Percentiles rank a stretch among this genome's conserved stretches.
phyloP scores from a whole-genome alignment of 2,113 vertebrate species.

The Actenoides hombroni region DNA sequence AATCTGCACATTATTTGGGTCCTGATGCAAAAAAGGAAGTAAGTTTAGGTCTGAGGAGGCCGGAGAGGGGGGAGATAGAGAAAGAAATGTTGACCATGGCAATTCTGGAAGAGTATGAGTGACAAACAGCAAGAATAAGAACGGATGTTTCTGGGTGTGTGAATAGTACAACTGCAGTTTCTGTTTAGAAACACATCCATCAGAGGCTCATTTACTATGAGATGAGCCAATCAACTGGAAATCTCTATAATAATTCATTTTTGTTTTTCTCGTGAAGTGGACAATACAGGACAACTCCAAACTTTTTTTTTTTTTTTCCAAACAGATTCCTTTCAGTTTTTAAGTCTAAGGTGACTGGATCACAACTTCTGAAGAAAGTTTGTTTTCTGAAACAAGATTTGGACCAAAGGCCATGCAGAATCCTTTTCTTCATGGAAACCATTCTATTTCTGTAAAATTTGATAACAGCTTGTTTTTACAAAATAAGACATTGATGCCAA shows the following conservation, averaged over 20 bases:
- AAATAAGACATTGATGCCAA: constrained; percentile 17
- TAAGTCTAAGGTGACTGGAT: not conserved
- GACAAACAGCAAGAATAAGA: not conserved
- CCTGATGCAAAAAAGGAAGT: not conserved
- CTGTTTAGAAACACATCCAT: not conserved
- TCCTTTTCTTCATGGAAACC: constrained; percentile 8
- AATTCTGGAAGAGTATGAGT: not conserved
- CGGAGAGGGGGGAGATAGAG: not conserved
- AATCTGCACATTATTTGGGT: not conserved
- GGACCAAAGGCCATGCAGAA: not conserved
- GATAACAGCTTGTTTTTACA: constrained; percentile 57
- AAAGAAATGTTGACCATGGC: not conserved
- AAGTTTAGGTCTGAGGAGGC: not conserved
- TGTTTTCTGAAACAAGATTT: not conserved
- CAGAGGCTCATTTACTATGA: not conserved
- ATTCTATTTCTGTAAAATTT: constrained; percentile 29
- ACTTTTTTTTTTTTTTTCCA: not conserved
- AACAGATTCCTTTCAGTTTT: not conserved
- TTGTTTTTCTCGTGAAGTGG: not conserved
- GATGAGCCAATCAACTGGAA: not conserved
- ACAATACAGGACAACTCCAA: not conserved
- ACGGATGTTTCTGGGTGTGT: not conserved
- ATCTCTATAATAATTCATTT: not conserved
- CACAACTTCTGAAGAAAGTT: not conserved
- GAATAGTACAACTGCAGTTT: not conserved